Evolutionary conservation across 2,113 vertebrate species (phyloP).

Genomic region (Petroica traversi): DNA sequence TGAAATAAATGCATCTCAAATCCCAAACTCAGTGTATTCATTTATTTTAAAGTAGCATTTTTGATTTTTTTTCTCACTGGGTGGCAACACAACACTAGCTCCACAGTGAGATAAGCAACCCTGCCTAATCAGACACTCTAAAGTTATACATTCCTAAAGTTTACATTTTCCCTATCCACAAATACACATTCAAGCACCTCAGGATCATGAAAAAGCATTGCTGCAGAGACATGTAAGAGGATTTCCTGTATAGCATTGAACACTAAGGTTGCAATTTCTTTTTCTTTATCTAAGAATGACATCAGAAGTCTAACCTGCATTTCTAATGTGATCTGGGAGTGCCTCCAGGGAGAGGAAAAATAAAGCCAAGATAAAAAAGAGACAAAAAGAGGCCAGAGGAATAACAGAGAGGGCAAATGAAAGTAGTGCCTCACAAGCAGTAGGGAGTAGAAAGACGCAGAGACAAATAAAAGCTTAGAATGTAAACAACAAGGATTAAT

Average conservation of each 20-base stretch:
- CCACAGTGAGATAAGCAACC: neutral
- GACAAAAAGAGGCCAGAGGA: neutral
- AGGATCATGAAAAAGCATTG: neutral
- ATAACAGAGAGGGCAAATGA: neutral
- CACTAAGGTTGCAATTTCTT: neutral
- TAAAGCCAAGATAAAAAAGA: neutral
- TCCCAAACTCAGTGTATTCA: neutral
- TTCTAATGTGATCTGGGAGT: neutral
- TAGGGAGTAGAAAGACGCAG: neutral
- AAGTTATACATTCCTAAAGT: neutral
- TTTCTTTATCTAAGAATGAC: neutral
- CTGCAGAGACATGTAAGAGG: neutral
- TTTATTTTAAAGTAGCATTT: slow-evolving; percentile 7
- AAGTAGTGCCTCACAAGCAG: neutral
- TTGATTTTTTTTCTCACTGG: neutral
- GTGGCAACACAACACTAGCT: neutral
- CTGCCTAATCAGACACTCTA: neutral
- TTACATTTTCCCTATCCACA: neutral
- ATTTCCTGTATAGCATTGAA: slow-evolving; percentile 6
- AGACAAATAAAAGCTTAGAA: neutral
- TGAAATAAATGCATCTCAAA: neutral
- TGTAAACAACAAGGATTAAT: neutral
- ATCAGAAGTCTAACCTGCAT: slow-evolving; percentile 2
- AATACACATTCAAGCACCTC: neutral
- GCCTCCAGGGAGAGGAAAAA: neutral